These are phyloP conservation scores for Tenthredo amoena DNA, from an alignment of 2,888 invertebrate species.

Conservation along the genomic window DNA sequence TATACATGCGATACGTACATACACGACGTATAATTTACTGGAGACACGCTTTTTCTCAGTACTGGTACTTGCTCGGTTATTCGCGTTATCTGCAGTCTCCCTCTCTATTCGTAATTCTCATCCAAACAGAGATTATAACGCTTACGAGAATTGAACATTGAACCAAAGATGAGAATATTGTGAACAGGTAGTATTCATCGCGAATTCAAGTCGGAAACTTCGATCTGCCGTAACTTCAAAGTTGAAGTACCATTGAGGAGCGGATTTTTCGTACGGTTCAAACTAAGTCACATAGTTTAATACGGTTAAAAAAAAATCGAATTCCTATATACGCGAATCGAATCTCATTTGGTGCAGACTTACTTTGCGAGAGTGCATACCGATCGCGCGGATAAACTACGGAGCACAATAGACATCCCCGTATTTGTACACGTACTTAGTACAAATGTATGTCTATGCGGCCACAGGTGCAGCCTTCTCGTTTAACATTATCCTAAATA, in stretches of 20 bases:
- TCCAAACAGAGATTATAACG: not conserved
- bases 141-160: not conserved
- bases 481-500: slow-evolving; percentile 44
- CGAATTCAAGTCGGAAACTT: not conserved
- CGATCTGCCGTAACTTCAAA: not conserved
- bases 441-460: not conserved
- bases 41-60: not conserved
- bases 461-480: slow-evolving; percentile 22
- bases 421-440: slow-evolving; percentile 18
- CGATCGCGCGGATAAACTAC: slow-evolving; percentile 1
- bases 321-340: slow-evolving; percentile 9
- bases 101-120: not conserved
- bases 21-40: not conserved
- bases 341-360: slow-evolving; percentile 4
- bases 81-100: not conserved
- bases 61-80: not conserved
- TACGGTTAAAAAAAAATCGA: not conserved
- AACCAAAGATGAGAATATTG: not conserved
- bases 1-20: not conserved
- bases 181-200: not conserved
- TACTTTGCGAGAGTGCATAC: not conserved
- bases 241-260: not conserved
- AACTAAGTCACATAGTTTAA: not conserved
- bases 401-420: slow-evolving; percentile 4
- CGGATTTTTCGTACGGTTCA: no score